Evolutionary conservation across 2,888 invertebrate species (phyloP), one percentile per base, ranked within the genome.

Genomic region (Criorhina ranunculi): DNA sequence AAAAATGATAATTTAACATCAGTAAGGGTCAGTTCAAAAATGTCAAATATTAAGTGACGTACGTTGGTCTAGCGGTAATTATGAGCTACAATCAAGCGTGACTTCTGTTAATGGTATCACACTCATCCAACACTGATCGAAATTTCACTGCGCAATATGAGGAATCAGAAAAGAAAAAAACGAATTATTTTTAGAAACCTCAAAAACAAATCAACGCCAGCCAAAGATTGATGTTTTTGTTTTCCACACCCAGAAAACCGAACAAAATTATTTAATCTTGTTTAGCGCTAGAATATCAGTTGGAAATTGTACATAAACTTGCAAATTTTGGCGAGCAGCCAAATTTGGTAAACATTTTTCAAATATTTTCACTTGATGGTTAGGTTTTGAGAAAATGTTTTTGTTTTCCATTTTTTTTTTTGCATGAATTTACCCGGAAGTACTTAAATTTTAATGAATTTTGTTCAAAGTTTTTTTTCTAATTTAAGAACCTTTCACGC

Each of bases 211-310:
- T 69, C 55, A 51, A 29, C 35, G 51, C 37, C 24, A 31, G 5
- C 72, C 37, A n/a, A 37, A 72, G 72, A 72, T 59, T 60, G 72
- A 59, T 72, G 60, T 72, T 72, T 49, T 72, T 72, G 37, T 72
- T 72, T 64, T 42, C 53, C 35, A 1, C 42, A 31, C 31, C 9
- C 35, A 24, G n/a, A 59, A 15, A 59, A 17, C 15, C 12, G 55
- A 57, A 46, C 35, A 51, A 64, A n/a, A 64, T 64, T 64, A 64
- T 64, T 51, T 51, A 64, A 64, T 64, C 57, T 70, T 44, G 44
- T 9, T 29, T 24, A 12, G 15, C 53, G n/a, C 3, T n/a, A 17
- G 35, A 37, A 44, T 44, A 44, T 31, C 60, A 11, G 12, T 67
- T 40, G 12, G 12, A 60, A 42, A n/a, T 33, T 46, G 46, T 62